These are phyloP conservation scores for Pampus argenteus DNA, from an alignment of 2,797 vertebrate species.

Conservation along the genomic window DNA sequence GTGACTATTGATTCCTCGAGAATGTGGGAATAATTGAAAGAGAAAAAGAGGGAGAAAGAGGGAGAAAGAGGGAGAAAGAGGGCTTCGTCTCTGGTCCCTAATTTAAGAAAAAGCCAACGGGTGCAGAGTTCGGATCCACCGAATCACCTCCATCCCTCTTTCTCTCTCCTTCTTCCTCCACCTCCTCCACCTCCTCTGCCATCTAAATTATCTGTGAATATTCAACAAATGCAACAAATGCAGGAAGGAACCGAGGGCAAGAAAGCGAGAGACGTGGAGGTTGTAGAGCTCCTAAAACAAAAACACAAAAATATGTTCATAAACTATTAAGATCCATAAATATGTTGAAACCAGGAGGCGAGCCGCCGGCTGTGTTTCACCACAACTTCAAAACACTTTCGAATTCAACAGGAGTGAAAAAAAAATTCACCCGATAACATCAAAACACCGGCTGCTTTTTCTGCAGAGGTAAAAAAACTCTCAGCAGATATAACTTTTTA, in stretches of 20 bases:
- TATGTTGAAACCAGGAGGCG: conserved; percentile 48
- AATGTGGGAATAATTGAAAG: conserved; percentile 72
- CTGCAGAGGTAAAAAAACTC: background rate
- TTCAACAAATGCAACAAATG: conserved; percentile 49
- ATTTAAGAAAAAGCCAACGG: conserved; percentile 63
- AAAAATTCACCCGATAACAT: conserved; percentile 31
- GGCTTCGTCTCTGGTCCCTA: conserved; percentile 75
- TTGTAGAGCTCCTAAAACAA: conserved; percentile 61
- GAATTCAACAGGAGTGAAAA: conserved; percentile 11
- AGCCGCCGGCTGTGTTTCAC: conserved; percentile 40
- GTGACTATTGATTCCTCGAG: conserved; percentile 86
- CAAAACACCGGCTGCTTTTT: conserved; percentile 27
- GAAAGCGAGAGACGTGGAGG: conserved; percentile 25
- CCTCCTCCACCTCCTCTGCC: conserved; percentile 19
- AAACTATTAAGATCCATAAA: conserved; percentile 62
- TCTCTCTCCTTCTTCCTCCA: background rate
- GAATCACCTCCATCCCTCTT: conserved; percentile 37
- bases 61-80: conserved; percentile 46
- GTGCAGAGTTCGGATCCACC: conserved; percentile 55
- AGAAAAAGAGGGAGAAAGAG: conserved; percentile 36
- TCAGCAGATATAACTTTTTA: background rate
- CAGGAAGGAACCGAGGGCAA: conserved; percentile 54
- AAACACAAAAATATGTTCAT: conserved; percentile 64
- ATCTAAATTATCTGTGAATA: conserved; percentile 55
- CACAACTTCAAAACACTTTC: conserved; percentile 51